Evolutionary conservation across 2,113 vertebrate genomes (phyloP).

Genomic region (Crotophaga sulcirostris): DNA sequence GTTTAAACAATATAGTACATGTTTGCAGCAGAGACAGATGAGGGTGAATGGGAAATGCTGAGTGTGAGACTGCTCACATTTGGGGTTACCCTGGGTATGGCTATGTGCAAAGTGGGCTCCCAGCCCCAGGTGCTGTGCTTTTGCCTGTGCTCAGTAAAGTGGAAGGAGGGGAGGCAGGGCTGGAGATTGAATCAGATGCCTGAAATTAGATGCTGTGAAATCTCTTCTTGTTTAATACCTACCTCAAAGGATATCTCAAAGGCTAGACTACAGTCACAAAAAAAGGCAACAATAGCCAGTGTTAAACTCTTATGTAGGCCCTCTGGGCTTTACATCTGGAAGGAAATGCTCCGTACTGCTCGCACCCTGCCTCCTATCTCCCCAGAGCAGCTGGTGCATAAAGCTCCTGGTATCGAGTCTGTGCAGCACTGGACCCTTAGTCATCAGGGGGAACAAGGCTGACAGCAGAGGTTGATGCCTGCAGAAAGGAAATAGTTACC

Average conservation of each 20-base stretch:
- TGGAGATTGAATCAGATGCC: not conserved
- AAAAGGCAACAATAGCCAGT: not conserved
- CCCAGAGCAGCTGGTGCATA: not conserved
- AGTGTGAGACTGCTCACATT: not conserved
- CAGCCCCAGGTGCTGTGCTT: not conserved
- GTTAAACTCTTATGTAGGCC: not conserved
- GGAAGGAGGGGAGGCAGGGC: not conserved
- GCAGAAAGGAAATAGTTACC: constrained; percentile 13
- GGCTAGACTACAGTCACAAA: not conserved
- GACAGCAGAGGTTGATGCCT: not conserved
- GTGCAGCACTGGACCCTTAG: not conserved
- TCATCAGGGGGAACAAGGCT: not conserved
- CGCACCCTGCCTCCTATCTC: not conserved
- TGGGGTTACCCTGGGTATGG: not conserved
- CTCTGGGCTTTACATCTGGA: not conserved
- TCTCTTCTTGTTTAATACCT: not conserved
- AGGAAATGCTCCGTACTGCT: not conserved
- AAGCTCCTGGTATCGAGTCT: not conserved
- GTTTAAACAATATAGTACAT: not conserved
- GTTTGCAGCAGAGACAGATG: not conserved
- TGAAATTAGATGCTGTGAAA: constrained; percentile 19
- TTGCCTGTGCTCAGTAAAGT: not conserved
- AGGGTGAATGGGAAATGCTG: not conserved
- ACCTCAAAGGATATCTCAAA: constrained; percentile 20
- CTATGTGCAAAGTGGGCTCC: not conserved